Base-by-base conservation (phyloP, 2,113 vertebrate genomes). In the Alaudala cheleensis region DNA sequence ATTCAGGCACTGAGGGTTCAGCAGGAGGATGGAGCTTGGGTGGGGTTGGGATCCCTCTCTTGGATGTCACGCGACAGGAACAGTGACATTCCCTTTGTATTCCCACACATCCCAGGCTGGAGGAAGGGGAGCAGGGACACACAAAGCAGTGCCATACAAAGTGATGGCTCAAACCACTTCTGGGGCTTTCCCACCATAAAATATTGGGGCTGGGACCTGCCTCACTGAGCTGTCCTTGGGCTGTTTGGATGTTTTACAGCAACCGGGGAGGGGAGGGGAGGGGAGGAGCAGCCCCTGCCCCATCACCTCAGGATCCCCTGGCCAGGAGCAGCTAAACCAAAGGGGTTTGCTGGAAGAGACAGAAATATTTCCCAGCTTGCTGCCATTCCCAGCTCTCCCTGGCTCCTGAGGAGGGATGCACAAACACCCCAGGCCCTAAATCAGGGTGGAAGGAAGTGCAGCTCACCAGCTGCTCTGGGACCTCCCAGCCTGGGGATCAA, bases 401-500 rank as follows among this genome's bases (percentile, higher is more conserved):
- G 80, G 34, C 39, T 31, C 9, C 37, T 3, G 5, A 11, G 70
- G 71, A 28, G 20, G 64, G 77, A 20, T 23, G 61, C 81, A 44
- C 49, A 22, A 47, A 73, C 14, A 34, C 20, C 44, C 29, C 54
- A 19, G n/a, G 19, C 67, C 24, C 65, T 42, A 2, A 58, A 51
- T 17, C 33, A 37, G 58, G 2, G 25, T 22, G 29, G 47, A 50
- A 17, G 10, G 3, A 60, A 31, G 5, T 2, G 2, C 44, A 47
- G 49, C 62, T 82, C 47, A 1, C 7, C 0, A 0, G 3, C 82
- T 50, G 65, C 57, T 87, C 82, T 2, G 1, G 83, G 70, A 25
- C 83, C 6, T 5, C 61, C 82, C 39, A 70, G 10, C 76, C 80
- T 57, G 1, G 2, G 61, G 49, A 29, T 82, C 71, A 51, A 17